Evolutionary conservation across 2,113 vertebrate genomes (phyloP).

Genomic region (Ailurus styani): DNA sequence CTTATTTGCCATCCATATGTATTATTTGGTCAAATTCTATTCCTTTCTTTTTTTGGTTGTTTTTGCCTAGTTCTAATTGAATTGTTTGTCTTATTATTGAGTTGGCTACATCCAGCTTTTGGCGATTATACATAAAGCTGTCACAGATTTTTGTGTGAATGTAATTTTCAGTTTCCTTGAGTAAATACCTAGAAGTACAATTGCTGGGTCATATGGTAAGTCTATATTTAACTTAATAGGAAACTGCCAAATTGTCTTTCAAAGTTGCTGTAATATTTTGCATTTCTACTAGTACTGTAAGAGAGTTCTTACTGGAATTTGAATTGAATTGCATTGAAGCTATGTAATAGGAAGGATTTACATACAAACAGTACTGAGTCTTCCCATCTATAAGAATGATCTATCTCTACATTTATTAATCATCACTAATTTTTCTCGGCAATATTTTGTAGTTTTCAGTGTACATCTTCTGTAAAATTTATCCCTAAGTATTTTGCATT

Average conservation of each 20-base stretch:
- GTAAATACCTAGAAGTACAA: background rate
- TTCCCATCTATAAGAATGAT: background rate
- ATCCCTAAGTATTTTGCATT: background rate
- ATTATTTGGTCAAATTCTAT: background rate
- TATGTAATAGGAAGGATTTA: background rate
- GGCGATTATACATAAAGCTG: background rate
- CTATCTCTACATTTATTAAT: background rate
- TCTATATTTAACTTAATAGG: background rate
- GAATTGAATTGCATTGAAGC: background rate
- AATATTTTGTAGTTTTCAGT: background rate
- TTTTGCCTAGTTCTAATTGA: background rate
- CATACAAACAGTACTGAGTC: background rate
- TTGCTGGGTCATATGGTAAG: background rate
- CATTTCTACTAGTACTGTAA: background rate
- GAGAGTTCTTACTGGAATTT: background rate
- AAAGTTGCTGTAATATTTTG: background rate
- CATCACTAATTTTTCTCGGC: background rate
- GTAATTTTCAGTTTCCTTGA: background rate
- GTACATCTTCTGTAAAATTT: background rate
- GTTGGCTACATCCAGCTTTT: background rate
- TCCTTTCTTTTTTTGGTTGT: background rate
- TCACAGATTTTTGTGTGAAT: background rate
- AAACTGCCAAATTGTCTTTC: background rate
- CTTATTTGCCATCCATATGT: background rate
- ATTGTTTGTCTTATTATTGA: background rate